A percentile compares a stretch with the other conserved stretches of the same genome.
These are phyloP conservation scores for Baccha elongata DNA, from an alignment of 2,888 invertebrate genomes.

Conservation along the genomic window DNA sequence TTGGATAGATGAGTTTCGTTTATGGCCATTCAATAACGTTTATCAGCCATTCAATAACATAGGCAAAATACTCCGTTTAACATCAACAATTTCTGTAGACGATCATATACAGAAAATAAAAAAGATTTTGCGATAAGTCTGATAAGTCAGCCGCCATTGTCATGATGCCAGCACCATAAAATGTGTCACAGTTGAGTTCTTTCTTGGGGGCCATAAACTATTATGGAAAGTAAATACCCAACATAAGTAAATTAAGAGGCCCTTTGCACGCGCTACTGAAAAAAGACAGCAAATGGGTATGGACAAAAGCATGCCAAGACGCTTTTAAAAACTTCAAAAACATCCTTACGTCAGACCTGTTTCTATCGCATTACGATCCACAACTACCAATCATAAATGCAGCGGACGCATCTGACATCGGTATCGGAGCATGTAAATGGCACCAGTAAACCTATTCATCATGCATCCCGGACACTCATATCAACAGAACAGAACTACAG, in stretches of 20 bases:
- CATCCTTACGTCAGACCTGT: slow-evolving; percentile 48
- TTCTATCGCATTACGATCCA: slow-evolving; percentile 62
- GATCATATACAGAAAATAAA: no score
- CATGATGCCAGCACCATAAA: slow-evolving; percentile 1
- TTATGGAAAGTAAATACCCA: slow-evolving; percentile 1
- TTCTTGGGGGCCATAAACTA: slow-evolving; percentile 3
- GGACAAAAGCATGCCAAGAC: background rate
- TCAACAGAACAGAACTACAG: slow-evolving; percentile 77
- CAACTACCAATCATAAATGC: slow-evolving; percentile 54
- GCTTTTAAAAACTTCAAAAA: background rate
- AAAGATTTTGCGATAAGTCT: slow-evolving; percentile 24
- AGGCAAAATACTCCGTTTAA: no score
- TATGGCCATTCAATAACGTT: no score
- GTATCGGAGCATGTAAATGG: slow-evolving; percentile 74
- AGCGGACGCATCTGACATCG: slow-evolving; percentile 54
- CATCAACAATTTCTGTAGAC: no score
- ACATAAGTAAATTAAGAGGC: slow-evolving; percentile 1
- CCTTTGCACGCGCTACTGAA: slow-evolving; percentile 1
- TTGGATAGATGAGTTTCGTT: no score
- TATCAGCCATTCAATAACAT: no score
- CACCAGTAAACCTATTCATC: slow-evolving; percentile 76
- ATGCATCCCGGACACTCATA: slow-evolving; percentile 77
- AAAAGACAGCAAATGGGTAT: slow-evolving; percentile 17
- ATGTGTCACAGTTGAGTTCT: background rate
- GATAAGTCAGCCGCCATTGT: slow-evolving; percentile 48